A percentile compares a stretch with the other conserved stretches of the same genome.
Evolutionary conservation across 2,113 vertebrate species (phyloP).

Genomic region (Phaetusa simplex): DNA sequence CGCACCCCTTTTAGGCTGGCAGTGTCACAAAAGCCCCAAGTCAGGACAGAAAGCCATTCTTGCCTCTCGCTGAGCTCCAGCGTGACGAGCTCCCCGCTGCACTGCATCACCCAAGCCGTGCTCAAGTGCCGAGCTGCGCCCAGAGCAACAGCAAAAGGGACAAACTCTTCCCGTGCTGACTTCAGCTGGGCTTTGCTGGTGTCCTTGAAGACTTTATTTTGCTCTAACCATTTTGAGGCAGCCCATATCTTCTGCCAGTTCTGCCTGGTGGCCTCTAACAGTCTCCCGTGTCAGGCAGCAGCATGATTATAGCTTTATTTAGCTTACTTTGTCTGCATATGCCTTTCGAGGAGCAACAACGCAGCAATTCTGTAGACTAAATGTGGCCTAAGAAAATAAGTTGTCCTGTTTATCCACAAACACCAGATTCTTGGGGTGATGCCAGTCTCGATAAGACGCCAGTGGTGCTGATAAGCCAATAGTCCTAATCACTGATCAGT

Average conservation of each 20-base stretch:
- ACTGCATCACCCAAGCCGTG: background rate
- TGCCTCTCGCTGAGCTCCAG: background rate
- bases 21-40: accelerated
- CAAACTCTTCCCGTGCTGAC: background rate
- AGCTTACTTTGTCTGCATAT: background rate
- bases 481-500: background rate
- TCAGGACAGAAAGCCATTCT: background rate
- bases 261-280: background rate
- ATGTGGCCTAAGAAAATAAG: background rate
- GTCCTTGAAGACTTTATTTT: background rate
- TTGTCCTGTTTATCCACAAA: constrained; percentile 13
- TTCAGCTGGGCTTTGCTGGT: background rate
- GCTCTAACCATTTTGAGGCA: background rate
- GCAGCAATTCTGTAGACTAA: background rate
- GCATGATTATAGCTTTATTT: constrained; percentile 1
- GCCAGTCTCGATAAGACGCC: background rate
- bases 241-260: background rate
- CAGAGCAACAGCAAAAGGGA: background rate
- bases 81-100: accelerated
- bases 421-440: background rate
- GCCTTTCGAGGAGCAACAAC: constrained; percentile 7
- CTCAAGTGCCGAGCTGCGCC: background rate
- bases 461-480: background rate
- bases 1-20: background rate
- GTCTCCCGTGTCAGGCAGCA: background rate